Base-by-base conservation (phyloP, 2,888 invertebrate species). In the Hoplodrina ambigua region DNA sequence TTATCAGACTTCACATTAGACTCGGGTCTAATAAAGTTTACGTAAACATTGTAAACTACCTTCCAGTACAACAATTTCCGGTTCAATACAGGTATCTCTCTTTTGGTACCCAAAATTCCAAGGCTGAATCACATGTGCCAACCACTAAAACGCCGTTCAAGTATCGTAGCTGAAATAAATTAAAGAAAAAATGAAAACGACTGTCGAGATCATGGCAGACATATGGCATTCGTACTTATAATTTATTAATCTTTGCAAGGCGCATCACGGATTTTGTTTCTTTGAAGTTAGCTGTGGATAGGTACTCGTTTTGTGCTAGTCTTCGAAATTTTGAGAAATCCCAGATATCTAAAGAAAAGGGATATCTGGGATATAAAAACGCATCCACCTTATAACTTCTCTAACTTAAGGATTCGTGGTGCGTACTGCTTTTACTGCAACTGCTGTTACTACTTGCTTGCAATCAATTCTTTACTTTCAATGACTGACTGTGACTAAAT, bases 51-150 rank as follows among this genome's bases (percentile, higher is more conserved):
- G 44, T n/a, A 53, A 37, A 37, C 37, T 62, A 64, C 50, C 52
- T 52, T 59, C 25, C 52, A 65, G n/a, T 57, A 33, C 10, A 41
- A 56, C 17, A 56, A 56, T 50, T 72, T 82, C 15, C n/a, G 54
- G 25, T 75, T 69, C 68, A 37, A 60, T 83, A 54, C 19, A 33
- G 52, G 77, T 89, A 90, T 77, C 78, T 87, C 44, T 92, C 90
- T 50, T 87, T 89, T 2, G 96, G 96, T 58, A 95, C 89, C 96
- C 96, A 96, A 78, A 96, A 94, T 82, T 96, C 96, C 46, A 96
- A 82, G 8, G 96, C 93, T 7, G 94, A 93, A 74, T 96, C 96
- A 84, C 96, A 96, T n/a, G 95, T 96, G 19, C 96, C 96, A 53
- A 95, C 89, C 49, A 93, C 96, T 83, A 96, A 82, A n/a, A 95